Evolutionary conservation across 2,797 vertebrate species (phyloP).

Genomic region (Acipenser oxyrinchus): DNA sequence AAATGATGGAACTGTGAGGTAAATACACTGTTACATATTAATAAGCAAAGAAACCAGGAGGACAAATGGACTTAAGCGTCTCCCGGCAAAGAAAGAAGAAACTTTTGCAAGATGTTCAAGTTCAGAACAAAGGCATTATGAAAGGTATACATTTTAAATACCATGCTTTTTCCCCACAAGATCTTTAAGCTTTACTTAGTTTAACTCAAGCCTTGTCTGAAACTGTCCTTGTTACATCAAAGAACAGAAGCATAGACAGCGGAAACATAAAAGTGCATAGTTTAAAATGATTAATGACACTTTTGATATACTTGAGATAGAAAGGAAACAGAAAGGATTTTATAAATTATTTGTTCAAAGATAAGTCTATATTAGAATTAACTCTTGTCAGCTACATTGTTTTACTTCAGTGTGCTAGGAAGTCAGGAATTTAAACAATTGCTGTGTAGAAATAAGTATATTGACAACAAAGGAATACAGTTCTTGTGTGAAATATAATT

Average conservation of each 20-base stretch:
- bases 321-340: constrained; percentile 59
- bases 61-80: too few relatives aligned
- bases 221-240: constrained; percentile 97
- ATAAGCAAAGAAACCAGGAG: constrained; percentile 41
- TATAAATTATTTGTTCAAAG: constrained; percentile 51
- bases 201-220: constrained; percentile 87
- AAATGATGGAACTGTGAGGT: constrained; percentile 64
- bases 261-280: constrained; percentile 98
- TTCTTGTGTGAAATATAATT: too few relatives aligned
- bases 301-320: constrained; percentile 80
- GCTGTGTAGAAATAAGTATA: neutral
- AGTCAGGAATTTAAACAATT: constrained; percentile 11
- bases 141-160: constrained; percentile 99
- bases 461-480: too few relatives aligned
- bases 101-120: constrained; percentile 88
- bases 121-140: constrained; percentile 99
- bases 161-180: constrained; percentile 88
- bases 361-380: constrained; percentile 38
- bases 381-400: constrained; percentile 30
- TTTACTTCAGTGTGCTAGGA: constrained; percentile 4
- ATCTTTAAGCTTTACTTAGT: constrained; percentile 85
- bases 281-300: constrained; percentile 99
- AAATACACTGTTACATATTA: constrained; percentile 61
- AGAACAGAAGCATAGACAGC: constrained; percentile 81
- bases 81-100: constrained; percentile 31